Base-by-base conservation (phyloP, 2,113 vertebrate genomes). In the Pelvicachromis taeniatus region DNA sequence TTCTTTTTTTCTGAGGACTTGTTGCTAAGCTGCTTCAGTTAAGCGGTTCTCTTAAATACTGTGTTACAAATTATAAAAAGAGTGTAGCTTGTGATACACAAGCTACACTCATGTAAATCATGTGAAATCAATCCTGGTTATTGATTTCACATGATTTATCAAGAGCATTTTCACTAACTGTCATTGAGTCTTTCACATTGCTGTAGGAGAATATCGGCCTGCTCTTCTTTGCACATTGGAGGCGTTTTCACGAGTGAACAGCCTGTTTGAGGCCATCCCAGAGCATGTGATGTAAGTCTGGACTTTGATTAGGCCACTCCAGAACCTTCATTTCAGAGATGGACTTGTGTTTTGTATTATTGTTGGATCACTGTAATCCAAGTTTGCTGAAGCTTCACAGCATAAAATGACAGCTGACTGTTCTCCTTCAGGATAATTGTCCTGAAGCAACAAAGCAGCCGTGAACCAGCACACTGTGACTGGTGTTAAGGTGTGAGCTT, bases 111-210 rank as follows among this genome's bases (percentile, higher is more conserved):
- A n/a, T n/a, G n/a, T n/a, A n/a, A n/a, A n/a, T n/a, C n/a, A n/a
- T n/a, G n/a, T n/a, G n/a, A n/a, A n/a, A n/a, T n/a, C n/a, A n/a
- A n/a, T n/a, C n/a, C n/a, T n/a, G n/a, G n/a, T 59, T 59, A 59
- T 59, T 17, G 56, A 31, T 59, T 59, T 31, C 29, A 59, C 14
- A 2, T 1, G 29, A 59, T 31, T 31, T 1, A 19, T 31, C 29
- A 19, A 29, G 56, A 33, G 29, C 14, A 59, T 16, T 59, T 59
- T 9, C 56, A 58, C 13, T 31, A 8, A 3, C 26, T 31, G 55
- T 7, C 55, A 31, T 1, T 0, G 55, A 31, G 55, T 3, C 26
- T 58, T 31, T 58, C 26, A 59, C 29, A 0, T 59, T 0, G 3
- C 56, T 33, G 29, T 17, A 19, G 29, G 8, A 59, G 26, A 59